phyloP scores from a whole-genome alignment of 2,113 vertebrate species.

The Carollia perspicillata region DNA sequence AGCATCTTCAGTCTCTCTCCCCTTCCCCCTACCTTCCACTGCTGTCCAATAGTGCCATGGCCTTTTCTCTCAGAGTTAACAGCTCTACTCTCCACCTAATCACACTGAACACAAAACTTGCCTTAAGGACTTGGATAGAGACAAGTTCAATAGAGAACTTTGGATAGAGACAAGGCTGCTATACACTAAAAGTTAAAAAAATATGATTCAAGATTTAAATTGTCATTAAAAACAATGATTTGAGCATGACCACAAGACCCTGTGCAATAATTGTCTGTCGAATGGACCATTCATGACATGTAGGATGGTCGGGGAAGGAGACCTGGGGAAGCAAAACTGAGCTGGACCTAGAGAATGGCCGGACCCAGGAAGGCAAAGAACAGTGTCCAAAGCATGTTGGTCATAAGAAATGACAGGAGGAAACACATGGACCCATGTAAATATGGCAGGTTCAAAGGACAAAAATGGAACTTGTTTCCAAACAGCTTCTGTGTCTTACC shows the following conservation, averaged over 20 bases:
- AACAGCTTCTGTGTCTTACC: neutral
- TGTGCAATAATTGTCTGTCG: neutral
- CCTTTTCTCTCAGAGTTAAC: neutral
- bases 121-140: neutral
- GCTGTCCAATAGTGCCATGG: neutral
- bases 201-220: neutral
- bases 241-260: neutral
- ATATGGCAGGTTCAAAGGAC: neutral
- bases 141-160: too few relatives aligned
- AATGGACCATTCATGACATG: neutral
- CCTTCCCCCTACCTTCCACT: neutral
- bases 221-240: neutral
- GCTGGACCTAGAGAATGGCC: neutral
- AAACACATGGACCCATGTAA: neutral
- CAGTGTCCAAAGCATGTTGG: neutral
- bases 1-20: neutral
- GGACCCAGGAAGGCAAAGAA: neutral
- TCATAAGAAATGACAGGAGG: neutral
- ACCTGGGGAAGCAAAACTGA: neutral
- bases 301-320: neutral
- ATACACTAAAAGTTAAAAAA: neutral
- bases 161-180: neutral
- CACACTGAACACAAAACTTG: neutral
- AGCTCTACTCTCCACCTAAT: neutral
- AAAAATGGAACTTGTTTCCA: neutral